These are phyloP conservation scores for Noctua fimbriata DNA, from an alignment of 2,888 invertebrate genomes.

Conservation along the genomic window DNA sequence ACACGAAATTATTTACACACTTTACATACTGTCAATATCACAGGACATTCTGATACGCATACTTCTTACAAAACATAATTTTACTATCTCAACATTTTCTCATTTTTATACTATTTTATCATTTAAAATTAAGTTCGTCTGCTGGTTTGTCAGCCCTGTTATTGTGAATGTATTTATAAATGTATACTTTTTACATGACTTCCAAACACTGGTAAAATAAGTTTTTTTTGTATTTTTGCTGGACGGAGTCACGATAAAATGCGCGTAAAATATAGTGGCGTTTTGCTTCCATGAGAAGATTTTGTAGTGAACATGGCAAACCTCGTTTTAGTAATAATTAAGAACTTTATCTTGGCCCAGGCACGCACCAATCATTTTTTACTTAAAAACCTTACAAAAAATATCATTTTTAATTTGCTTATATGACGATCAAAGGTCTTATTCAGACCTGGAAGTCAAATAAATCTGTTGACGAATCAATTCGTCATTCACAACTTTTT, in stretches of 20 bases:
- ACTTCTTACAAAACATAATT: slow-evolving; percentile 18
- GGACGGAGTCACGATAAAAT: slow-evolving; percentile 30
- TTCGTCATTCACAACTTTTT: slow-evolving; percentile 17
- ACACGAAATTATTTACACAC: slow-evolving; percentile 8
- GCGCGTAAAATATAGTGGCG: neutral
- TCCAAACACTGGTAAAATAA: neutral
- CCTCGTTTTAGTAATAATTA: neutral
- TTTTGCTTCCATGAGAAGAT: neutral
- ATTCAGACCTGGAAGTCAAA: neutral
- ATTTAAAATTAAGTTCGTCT: neutral
- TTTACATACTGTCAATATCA: slow-evolving; percentile 42
- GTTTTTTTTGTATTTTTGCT: neutral
- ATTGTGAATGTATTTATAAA: neutral
- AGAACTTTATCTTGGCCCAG: neutral
- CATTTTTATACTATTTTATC: neutral
- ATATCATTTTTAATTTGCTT: slow-evolving; percentile 12
- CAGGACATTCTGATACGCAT: slow-evolving; percentile 46
- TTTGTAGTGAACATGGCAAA: neutral
- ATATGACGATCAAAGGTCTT: neutral
- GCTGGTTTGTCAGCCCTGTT: neutral
- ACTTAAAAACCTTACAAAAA: slow-evolving; percentile 36
- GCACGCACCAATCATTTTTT: too few relatives aligned
- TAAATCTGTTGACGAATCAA: slow-evolving; percentile 14
- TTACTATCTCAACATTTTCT: neutral
- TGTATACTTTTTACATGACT: neutral